Base-by-base conservation (phyloP, 2,888 invertebrate species). In the Mesochorus sp. region DNA sequence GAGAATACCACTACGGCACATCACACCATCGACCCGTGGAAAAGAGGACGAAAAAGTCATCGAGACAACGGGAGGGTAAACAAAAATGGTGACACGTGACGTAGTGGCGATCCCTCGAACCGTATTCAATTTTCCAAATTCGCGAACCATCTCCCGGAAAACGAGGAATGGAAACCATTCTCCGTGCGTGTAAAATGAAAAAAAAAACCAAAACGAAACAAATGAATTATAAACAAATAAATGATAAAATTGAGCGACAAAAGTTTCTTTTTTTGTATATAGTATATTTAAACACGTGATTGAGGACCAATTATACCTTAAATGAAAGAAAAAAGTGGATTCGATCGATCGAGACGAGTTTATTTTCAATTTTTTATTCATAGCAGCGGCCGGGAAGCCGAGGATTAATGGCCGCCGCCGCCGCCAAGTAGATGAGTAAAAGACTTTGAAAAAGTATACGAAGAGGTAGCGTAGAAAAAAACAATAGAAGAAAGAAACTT, bases 1-100 rank as follows among this genome's bases (percentile, higher is more conserved):
- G 85, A 77, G 85, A 85, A 78, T 83, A 85, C 88, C 88, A 88
- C 86, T 89, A 89, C 83, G 86, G 81, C 87, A 90, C 90, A 90
- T 90, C 90, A 90, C 90, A 81, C 88, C 86, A n/a, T 42, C 57
- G 47, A 78, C 42, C 79, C 67, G 68, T 76, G 37, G 80, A 59
- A 59, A 74, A 47, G 28, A 72, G 80, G 79, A 55, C 31, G 14
- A 47, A 57, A 34, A 28, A 62, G 42, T 74, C 62, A 73, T 79
- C 66, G 59, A 28, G 53, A 49, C 68, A 4, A 78, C 77, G 73
- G 80, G 57, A 71, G 47, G 47, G 34, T 59, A 49, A 55, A 81
- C 47, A 80, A 53, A 67, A 37, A 47, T 55, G 31, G 87, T 88
- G 89, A 79, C 76, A 62, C 86, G 87, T 70, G 80, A 82, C 86